These are phyloP conservation scores for Agrotis segetum DNA, from an alignment of 2,888 invertebrate species.

Conservation along the genomic window DNA sequence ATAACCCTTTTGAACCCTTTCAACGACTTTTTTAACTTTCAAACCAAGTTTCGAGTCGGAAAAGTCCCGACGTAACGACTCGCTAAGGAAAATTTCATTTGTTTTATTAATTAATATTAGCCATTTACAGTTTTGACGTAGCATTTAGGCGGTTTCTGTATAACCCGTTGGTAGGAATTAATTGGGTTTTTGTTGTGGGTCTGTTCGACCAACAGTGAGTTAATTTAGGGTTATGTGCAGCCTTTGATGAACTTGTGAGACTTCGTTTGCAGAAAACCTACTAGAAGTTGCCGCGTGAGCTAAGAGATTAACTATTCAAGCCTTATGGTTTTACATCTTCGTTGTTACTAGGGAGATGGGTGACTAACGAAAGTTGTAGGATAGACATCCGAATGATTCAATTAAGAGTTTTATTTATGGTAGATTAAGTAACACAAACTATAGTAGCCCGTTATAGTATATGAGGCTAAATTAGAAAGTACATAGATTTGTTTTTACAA, in stretches of 20 bases:
- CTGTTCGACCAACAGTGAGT: conserved; percentile 56
- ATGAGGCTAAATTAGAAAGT: background rate
- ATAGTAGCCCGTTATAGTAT: background rate
- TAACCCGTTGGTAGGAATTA: conserved; percentile 67
- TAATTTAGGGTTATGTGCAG: conserved; percentile 69
- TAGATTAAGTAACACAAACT: background rate
- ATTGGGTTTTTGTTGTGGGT: conserved; percentile 76
- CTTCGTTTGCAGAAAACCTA: conserved; percentile 39
- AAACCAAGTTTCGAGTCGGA: conserved; percentile 55
- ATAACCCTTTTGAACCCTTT: conserved; percentile 60
- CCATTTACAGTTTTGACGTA: conserved; percentile 62
- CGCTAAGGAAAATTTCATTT: conserved; percentile 50
- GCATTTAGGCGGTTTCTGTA: conserved; percentile 67
- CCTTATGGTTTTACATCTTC: conserved; percentile 4
- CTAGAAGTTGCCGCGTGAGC: conserved; percentile 36
- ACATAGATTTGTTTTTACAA: background rate
- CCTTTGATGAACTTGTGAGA: conserved; percentile 60
- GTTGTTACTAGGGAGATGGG: background rate
- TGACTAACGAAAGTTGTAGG: background rate
- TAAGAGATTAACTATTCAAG: conserved; percentile 18
- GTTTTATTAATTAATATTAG: conserved; percentile 67
- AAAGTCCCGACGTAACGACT: conserved; percentile 51
- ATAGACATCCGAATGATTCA: background rate
- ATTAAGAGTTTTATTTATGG: too few relatives aligned
- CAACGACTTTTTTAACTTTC: conserved; percentile 57